Conservation (phyloP, 2,888 invertebrate genomes). For the Ormyrus thymus region DNA sequence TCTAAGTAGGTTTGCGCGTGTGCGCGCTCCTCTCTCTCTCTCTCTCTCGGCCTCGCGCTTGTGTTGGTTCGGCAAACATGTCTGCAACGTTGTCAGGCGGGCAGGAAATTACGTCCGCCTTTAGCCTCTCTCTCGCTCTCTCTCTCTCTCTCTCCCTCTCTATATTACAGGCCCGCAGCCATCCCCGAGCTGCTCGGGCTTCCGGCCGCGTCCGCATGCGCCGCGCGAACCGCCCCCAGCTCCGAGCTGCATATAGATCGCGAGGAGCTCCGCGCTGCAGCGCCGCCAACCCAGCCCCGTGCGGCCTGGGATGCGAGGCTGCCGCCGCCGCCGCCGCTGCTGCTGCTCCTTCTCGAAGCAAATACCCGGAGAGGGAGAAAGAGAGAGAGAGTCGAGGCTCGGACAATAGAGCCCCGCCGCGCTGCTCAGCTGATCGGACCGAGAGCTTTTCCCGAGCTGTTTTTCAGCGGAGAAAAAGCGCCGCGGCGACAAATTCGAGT, state of each 20-base stretch:
- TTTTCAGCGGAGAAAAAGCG: neutral
- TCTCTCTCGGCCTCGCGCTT: constrained; percentile 48
- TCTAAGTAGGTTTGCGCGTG: constrained; percentile 67
- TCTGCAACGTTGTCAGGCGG: constrained; percentile 72
- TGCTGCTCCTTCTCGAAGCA: constrained; percentile 62
- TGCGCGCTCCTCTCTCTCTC: neutral
- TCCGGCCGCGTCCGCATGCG: constrained; percentile 51
- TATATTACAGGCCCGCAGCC: constrained; percentile 68
- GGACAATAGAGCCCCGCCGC: neutral
- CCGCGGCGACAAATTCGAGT: neutral
- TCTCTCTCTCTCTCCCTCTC: constrained; percentile 60
- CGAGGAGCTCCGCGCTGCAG: constrained; percentile 2
- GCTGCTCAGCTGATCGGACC: constrained; percentile 20
- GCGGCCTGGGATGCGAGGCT: no score
- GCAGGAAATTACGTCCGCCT: constrained; percentile 75
- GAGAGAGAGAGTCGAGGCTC: constrained; percentile 48
- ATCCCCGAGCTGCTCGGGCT: constrained; percentile 47
- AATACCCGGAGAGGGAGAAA: no score
- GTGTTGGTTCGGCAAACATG: constrained; percentile 73
- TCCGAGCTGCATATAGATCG: constrained; percentile 51
- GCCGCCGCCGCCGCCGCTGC: constrained; percentile 53
- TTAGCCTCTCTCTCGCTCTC: constrained; percentile 68
- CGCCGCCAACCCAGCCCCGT: constrained; percentile 4
- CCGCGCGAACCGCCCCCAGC: constrained; percentile 28
- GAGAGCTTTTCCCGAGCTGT: neutral